Evolutionary conservation across 2,113 vertebrate genomes (phyloP).

Genomic region (Motacilla tschutschensis): DNA sequence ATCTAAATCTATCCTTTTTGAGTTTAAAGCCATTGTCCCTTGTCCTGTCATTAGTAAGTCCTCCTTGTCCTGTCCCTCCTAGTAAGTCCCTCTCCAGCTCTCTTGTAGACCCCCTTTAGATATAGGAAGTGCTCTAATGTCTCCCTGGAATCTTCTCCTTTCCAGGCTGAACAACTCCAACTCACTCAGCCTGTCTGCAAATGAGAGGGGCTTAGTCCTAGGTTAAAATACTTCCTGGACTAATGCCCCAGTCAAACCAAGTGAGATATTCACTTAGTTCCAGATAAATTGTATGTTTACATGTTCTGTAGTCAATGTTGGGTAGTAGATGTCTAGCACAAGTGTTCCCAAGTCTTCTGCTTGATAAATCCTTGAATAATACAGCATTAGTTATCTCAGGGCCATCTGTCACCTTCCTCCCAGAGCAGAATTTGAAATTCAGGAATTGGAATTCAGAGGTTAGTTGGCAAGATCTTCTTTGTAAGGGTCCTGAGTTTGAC

Average conservation of each 20-base stretch:
- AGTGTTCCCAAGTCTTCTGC: not conserved
- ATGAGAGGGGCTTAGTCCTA: not conserved
- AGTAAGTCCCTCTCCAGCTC: not conserved
- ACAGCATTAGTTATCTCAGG: not conserved
- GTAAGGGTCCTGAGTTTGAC: not conserved
- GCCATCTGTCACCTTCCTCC: not conserved
- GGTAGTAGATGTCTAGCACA: not conserved
- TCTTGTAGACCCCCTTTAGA: not conserved
- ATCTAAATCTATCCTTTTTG: not conserved
- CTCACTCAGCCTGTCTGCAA: not conserved
- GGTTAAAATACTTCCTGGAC: not conserved
- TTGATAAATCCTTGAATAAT: conserved; percentile 18
- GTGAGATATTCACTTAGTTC: not conserved
- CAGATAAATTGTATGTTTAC: not conserved
- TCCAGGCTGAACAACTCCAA: not conserved
- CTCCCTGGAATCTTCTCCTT: not conserved
- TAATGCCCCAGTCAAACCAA: not conserved
- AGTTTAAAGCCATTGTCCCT: not conserved
- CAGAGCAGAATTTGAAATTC: conserved; percentile 12
- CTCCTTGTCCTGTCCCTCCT: not conserved
- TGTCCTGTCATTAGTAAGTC: not conserved
- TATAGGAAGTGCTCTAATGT: not conserved
- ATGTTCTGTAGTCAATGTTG: not conserved
- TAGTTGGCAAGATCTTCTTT: not conserved
- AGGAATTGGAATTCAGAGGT: not conserved